These are phyloP conservation scores for Chiloscyllium plagiosum DNA, from an alignment of 2,113 vertebrate genomes.

Conservation along the genomic window DNA sequence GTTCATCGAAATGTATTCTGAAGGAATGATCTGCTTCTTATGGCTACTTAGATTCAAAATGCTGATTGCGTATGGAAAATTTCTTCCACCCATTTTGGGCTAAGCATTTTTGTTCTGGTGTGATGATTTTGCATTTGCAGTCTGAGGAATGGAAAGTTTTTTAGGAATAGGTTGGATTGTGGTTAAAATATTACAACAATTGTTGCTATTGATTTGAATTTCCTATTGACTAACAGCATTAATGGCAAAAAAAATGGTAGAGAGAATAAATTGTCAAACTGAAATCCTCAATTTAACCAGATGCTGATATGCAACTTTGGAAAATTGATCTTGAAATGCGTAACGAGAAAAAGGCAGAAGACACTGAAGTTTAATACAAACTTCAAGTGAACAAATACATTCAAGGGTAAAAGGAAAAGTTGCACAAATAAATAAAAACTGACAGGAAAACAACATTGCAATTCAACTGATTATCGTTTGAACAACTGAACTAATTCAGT, in stretches of 20 bases:
- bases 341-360: background rate
- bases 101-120: background rate
- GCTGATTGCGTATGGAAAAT: background rate
- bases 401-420: background rate
- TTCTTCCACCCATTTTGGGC: background rate
- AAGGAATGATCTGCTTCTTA: background rate
- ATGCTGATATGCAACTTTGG: background rate
- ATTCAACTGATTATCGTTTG: background rate
- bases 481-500: background rate
- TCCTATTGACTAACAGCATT: background rate
- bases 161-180: background rate
- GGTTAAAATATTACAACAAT: background rate
- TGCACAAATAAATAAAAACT: background rate
- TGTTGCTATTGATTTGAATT: background rate
- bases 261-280: background rate
- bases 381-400: background rate
- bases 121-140: background rate
- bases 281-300: background rate
- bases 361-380: background rate
- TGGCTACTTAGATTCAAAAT: background rate
- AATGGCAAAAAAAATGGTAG: background rate
- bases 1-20: background rate
- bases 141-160: background rate
- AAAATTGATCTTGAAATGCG: background rate
- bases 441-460: background rate